Conservation (phyloP, 2,113 vertebrate genomes). For the Cavia aperea region DNA sequence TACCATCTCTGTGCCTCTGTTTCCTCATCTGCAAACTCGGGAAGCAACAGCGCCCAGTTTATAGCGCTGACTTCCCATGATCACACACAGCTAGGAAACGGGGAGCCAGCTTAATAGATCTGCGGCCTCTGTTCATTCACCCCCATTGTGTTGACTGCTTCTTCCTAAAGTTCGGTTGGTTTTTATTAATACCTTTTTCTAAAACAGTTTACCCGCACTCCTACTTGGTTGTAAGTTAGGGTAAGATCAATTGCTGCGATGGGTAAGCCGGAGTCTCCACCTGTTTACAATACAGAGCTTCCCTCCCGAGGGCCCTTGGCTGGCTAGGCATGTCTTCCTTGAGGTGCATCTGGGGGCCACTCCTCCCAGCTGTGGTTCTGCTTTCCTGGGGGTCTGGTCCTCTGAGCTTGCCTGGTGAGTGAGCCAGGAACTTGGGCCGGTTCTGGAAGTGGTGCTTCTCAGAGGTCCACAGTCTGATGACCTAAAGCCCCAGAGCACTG, state of each 20-base stretch:
- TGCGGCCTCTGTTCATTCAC: background rate
- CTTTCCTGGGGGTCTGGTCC: background rate
- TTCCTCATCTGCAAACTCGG: background rate
- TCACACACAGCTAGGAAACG: background rate
- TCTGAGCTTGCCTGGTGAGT: background rate
- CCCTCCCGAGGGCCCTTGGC: background rate
- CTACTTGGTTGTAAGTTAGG: background rate
- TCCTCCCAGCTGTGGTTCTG: background rate
- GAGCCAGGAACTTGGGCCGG: background rate
- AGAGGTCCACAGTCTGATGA: background rate
- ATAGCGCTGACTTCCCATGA: background rate
- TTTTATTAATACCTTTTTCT: conserved; percentile 6
- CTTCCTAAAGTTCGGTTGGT: background rate
- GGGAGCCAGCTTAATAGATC: background rate
- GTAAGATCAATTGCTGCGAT: background rate
- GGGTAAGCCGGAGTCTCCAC: background rate
- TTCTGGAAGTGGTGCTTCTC: background rate
- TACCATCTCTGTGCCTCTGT: background rate
- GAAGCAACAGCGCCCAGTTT: background rate
- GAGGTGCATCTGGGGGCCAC: background rate
- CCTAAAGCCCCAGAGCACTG: background rate
- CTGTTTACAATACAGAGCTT: background rate
- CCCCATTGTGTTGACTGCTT: background rate
- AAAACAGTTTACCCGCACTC: background rate
- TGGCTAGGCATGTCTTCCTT: background rate